phyloP scores from a whole-genome alignment of 2,797 vertebrate species.

The Pelodytes ibericus region DNA sequence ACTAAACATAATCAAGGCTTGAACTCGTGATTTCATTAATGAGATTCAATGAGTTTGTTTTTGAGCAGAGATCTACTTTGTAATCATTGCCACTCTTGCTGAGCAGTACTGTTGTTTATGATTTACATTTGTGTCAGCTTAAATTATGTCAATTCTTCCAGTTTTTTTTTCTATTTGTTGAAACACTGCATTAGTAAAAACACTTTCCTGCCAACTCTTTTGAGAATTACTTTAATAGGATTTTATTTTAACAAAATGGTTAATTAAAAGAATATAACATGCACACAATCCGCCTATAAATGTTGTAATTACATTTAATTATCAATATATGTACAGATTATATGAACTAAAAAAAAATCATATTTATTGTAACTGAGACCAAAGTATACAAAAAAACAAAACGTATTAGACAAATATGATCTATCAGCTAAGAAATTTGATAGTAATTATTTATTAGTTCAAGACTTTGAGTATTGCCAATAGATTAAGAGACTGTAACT shows the following conservation, averaged over 20 bases:
- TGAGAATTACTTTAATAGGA: neutral
- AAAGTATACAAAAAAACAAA: no score
- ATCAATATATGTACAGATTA: no score
- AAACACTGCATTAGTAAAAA: constrained; percentile 23
- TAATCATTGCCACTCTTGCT: constrained; percentile 44
- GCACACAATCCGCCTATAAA: no score
- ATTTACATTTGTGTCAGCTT: constrained; percentile 52
- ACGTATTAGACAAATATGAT: no score
- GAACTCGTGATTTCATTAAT: constrained; percentile 57
- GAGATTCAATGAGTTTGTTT: constrained; percentile 36
- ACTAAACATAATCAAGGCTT: constrained; percentile 53
- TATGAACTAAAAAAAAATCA: no score
- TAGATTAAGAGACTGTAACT: no score
- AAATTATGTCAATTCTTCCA: constrained; percentile 43
- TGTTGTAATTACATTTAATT: no score
- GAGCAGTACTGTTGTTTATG: constrained; percentile 44
- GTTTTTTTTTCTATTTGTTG: constrained; percentile 36
- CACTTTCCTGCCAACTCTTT: neutral
- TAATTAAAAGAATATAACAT: no score
- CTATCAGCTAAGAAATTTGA: no score
- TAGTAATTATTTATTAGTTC: no score
- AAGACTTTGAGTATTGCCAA: no score
- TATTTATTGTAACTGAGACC: no score
- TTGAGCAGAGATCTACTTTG: constrained; percentile 41
- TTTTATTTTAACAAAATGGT: constrained; percentile 3